A percentile compares a stretch with the other conserved stretches of the same genome.
Evolutionary conservation across 2,797 vertebrate genomes (phyloP).

Genomic region (Anabacerthia variegaticeps): DNA sequence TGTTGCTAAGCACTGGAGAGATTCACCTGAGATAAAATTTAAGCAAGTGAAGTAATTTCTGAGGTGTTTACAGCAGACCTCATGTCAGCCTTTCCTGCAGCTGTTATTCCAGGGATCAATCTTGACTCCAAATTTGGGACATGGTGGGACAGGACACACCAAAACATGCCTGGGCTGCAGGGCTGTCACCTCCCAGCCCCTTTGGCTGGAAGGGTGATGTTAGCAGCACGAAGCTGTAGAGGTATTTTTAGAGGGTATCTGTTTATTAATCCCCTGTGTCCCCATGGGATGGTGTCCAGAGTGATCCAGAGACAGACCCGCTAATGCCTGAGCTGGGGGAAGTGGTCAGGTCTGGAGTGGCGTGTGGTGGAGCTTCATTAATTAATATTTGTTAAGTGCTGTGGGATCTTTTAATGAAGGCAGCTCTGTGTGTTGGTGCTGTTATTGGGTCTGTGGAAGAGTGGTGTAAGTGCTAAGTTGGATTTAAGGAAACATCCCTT

Average conservation of each 20-base stretch:
- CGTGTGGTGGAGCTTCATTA: background rate
- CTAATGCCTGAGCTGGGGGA: background rate
- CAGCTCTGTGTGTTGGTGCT: background rate
- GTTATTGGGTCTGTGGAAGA: background rate
- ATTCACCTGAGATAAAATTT: slow-evolving; percentile 24
- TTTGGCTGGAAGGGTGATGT: background rate
- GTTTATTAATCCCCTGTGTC: fast-evolving
- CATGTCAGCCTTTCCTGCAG: background rate
- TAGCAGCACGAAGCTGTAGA: background rate
- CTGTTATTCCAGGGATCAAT: background rate
- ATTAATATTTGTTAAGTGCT: background rate
- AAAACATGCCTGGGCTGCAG: background rate
- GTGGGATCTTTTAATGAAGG: background rate
- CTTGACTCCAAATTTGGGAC: background rate
- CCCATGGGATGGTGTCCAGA: fast-evolving
- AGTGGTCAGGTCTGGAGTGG: too few relatives aligned
- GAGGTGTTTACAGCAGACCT: background rate
- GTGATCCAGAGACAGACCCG: background rate
- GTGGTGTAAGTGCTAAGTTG: background rate
- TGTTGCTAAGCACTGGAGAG: slow-evolving; percentile 10
- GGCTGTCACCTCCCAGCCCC: background rate
- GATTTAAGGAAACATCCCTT: fast-evolving
- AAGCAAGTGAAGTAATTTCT: background rate
- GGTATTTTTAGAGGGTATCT: background rate
- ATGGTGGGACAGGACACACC: fast-evolving